Evolutionary conservation across 2,888 invertebrate genomes (phyloP).

Genomic region (Thera obeliscata): DNA sequence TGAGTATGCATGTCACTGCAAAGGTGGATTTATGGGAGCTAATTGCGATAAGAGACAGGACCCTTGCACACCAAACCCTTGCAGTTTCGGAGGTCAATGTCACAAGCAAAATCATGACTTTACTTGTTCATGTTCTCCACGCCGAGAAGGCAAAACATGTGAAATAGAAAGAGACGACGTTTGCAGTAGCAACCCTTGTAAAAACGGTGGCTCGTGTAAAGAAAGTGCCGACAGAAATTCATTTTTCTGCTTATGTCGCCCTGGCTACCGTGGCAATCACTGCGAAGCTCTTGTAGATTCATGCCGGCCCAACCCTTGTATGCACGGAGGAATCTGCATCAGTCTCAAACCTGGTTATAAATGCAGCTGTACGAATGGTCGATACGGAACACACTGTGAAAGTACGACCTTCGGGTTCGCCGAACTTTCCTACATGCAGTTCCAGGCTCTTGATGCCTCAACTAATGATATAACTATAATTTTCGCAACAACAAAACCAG

Average conservation of each 20-base stretch:
- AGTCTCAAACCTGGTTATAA: constrained; percentile 94
- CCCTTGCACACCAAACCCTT: constrained; percentile 96
- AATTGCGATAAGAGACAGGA: constrained; percentile 94
- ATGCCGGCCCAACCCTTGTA: constrained; percentile 96
- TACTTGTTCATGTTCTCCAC: constrained; percentile 91
- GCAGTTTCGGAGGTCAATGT: constrained; percentile 93
- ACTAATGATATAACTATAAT: constrained; percentile 96
- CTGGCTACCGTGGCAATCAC: constrained; percentile 95
- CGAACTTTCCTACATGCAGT: constrained; percentile 95
- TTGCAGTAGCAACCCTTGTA: constrained; percentile 93
- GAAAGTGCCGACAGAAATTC: constrained; percentile 94
- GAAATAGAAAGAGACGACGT: constrained; percentile 93
- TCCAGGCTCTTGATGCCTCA: constrained; percentile 92
- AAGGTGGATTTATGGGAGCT: constrained; percentile 92
- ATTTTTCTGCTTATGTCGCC: constrained; percentile 96
- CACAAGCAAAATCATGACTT: constrained; percentile 93
- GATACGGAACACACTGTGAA: constrained; percentile 96
- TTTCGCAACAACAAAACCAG: constrained; percentile 94
- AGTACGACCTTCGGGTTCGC: constrained; percentile 95
- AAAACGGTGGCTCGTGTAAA: constrained; percentile 95
- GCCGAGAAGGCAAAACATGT: constrained; percentile 92
- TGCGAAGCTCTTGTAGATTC: constrained; percentile 95
- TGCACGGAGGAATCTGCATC: constrained; percentile 94
- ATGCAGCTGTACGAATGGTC: constrained; percentile 93
- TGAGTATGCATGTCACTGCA: constrained; percentile 91